Conservation (phyloP, 2,113 vertebrate species). For the Ifrita kowaldi region DNA sequence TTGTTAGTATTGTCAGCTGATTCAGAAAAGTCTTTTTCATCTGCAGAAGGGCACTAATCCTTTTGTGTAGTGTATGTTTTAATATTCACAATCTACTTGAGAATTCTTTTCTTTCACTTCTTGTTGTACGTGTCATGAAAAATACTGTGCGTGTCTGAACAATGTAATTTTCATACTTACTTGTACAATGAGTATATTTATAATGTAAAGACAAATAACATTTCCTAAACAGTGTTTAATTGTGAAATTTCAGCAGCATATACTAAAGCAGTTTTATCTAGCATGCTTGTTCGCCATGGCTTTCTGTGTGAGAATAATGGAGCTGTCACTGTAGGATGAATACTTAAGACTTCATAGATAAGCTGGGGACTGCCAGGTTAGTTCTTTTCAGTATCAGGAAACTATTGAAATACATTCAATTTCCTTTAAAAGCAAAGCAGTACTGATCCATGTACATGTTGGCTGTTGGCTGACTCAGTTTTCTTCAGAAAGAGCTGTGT, state of each 20-base stretch:
- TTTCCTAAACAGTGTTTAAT: background rate
- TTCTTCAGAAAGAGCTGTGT: background rate
- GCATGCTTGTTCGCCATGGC: background rate
- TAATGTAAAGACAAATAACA: background rate
- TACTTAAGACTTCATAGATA: background rate
- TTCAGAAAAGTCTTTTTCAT: background rate
- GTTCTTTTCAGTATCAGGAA: background rate
- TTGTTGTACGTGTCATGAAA: background rate
- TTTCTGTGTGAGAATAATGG: background rate
- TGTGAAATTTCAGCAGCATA: background rate
- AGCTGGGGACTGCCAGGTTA: background rate
- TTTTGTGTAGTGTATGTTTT: background rate
- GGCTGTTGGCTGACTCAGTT: background rate
- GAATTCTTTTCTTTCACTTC: background rate
- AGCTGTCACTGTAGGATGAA: background rate
- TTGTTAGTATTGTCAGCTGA: background rate
- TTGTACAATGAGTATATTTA: background rate
- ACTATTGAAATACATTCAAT: background rate
- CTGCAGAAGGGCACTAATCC: background rate
- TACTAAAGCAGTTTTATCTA: background rate
- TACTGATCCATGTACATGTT: background rate
- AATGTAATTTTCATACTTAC: background rate
- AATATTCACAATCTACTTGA: background rate
- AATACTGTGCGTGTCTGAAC: background rate
- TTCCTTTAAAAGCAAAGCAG: background rate